Conservation (phyloP, 2,797 vertebrate species). For the Cacajao melanocephalus region DNA sequence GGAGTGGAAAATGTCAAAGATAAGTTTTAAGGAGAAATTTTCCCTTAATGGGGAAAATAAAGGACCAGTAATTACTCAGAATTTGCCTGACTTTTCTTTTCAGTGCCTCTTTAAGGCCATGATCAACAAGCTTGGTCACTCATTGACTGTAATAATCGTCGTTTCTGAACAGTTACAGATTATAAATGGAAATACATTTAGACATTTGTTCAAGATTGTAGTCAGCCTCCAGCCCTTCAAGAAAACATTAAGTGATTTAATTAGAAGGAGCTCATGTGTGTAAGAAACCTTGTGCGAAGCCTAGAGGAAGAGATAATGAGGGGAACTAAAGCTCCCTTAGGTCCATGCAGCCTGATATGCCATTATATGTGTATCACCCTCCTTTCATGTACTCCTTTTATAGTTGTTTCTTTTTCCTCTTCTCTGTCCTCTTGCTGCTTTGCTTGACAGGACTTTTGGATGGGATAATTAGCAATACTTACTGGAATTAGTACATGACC, state of each 20-base stretch:
- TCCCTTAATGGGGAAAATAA: background rate
- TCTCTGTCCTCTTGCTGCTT: background rate
- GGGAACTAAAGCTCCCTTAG: background rate
- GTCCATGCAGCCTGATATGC: background rate
- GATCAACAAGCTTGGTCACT: background rate
- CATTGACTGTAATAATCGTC: background rate
- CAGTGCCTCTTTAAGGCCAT: background rate
- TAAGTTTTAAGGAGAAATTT: background rate
- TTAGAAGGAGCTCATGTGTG: background rate
- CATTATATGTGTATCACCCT: background rate
- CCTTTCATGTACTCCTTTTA: background rate
- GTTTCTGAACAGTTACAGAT: background rate
- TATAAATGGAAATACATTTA: background rate
- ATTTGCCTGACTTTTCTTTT: background rate
- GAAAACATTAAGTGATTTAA: background rate
- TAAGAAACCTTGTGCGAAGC: background rate
- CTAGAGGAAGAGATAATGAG: background rate
- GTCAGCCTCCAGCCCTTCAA: background rate
- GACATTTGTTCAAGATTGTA: background rate
- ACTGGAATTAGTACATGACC: background rate
- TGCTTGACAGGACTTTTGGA: background rate
- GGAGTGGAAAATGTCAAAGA: background rate
- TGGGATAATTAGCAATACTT: background rate
- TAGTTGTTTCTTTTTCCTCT: background rate
- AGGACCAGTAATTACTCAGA: background rate